phyloP scores from a whole-genome alignment of 2,797 vertebrate species.

The Odontamblyopus lacepedii region DNA sequence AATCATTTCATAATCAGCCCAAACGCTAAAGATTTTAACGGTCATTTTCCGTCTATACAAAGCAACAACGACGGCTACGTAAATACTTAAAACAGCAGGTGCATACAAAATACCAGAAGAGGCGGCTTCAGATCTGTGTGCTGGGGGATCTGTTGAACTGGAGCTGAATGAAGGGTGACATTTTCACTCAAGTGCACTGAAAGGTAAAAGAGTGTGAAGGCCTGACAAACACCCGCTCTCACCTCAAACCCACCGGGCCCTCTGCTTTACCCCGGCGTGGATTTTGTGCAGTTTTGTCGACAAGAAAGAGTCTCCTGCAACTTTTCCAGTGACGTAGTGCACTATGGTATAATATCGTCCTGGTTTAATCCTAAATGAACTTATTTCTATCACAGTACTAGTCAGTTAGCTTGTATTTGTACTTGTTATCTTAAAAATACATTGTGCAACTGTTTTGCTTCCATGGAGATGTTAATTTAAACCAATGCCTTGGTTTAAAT shows the following conservation, averaged over 20 bases:
- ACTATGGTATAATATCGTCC: no score
- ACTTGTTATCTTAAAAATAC: no score
- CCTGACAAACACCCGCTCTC: constrained; percentile 60
- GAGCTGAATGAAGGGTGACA: constrained; percentile 63
- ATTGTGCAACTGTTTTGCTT: no score
- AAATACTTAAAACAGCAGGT: neutral
- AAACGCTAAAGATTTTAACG: no score
- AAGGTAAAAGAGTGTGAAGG: constrained; percentile 53
- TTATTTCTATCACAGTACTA: no score
- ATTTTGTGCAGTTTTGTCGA: neutral
- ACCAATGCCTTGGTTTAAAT: no score
- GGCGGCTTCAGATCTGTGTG: constrained; percentile 19
- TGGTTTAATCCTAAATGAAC: no score
- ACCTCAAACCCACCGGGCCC: constrained; percentile 31
- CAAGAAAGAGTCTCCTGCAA: neutral
- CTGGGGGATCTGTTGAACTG: constrained; percentile 31
- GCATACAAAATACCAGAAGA: neutral
- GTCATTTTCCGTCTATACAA: no score
- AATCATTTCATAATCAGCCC: no score
- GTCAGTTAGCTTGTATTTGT: no score
- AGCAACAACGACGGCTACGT: neutral
- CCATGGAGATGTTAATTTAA: no score
- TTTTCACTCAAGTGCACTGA: constrained; percentile 70
- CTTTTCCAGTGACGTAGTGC: neutral
- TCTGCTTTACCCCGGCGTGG: neutral